These are phyloP conservation scores for Parauchenoglanis punctatus DNA, from an alignment of 2,797 vertebrate genomes.

Conservation along the genomic window DNA sequence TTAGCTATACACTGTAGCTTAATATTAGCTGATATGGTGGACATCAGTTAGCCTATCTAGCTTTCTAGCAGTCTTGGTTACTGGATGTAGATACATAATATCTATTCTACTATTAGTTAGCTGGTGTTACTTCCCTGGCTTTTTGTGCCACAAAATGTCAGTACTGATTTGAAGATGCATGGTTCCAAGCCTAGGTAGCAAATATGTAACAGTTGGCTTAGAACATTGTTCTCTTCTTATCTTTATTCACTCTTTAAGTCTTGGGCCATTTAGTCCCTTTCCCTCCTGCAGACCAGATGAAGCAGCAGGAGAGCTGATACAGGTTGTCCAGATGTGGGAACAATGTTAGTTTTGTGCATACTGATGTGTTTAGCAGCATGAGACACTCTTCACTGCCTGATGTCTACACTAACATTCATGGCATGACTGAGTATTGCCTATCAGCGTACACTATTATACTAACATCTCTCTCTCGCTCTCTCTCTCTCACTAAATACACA, in stretches of 20 bases:
- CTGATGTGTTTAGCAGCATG: slow-evolving; percentile 54
- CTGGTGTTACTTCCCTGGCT: background rate
- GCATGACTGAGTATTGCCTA: background rate
- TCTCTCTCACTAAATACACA: background rate
- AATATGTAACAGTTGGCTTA: background rate
- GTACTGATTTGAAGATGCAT: background rate
- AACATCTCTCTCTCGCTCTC: background rate
- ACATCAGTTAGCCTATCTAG: background rate
- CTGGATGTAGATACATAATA: background rate
- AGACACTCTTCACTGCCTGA: slow-evolving; percentile 25
- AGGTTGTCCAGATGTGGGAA: slow-evolving; percentile 47
- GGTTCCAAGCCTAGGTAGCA: background rate
- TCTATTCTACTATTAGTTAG: background rate
- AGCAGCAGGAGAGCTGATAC: slow-evolving; percentile 41
- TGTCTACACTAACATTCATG: slow-evolving; percentile 36
- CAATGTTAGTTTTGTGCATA: slow-evolving; percentile 55
- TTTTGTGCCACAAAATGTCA: background rate
- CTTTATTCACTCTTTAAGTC: background rate
- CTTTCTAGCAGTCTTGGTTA: background rate
- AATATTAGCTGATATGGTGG: background rate
- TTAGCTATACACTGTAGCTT: background rate
- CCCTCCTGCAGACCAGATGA: slow-evolving; percentile 24
- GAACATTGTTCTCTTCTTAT: background rate
- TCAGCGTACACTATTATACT: slow-evolving; percentile 30
- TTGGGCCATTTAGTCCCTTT: background rate